Evolutionary conservation across 2,797 vertebrate genomes (phyloP), one percentile per base, ranked within the genome.

Genomic region (Odontamblyopus rebecca): DNA sequence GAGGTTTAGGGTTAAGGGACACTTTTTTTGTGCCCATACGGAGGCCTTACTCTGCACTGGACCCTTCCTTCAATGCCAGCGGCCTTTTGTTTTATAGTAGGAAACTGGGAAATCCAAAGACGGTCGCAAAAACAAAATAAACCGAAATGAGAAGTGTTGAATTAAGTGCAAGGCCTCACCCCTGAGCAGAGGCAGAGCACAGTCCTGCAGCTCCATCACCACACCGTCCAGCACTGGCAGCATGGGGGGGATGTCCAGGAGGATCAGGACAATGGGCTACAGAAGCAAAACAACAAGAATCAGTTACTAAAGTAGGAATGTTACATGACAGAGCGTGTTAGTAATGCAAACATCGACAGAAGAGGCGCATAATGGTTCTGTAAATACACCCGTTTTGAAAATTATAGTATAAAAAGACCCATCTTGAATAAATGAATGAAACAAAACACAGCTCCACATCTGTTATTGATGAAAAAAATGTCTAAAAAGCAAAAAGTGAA

Each of bases 181-280:
- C 93, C 87, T 96, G 79, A 99, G 92, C 64, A 98, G 94, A 0
- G 97, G 96, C 64, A 98, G 94, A 78, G 97, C 96, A 53, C 97
- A 98, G 85, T 99, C 98, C 90, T 98, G 96, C 80, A 99, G 94
- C 91, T 99, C 98, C 98, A 99, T 99, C 79, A 99, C 93, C 12
- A 99, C 96, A 0, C 98, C 98, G 0, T 97, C 95, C 80, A 99
- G 75, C 2, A 98, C 98, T 0, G 95, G 93, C 94, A 98, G 93
- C 97, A 98, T 99, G 60, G 97, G 97, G 38, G 97, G 94, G 88
- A 99, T 98, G 88, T 99, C 97, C 90, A 99, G 89, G 53, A 99
- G 94, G 71, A 97, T 85, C 82, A 99, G 92, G 85, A 94, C 75
- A 86, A 99, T 93, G 30, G 96, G 95, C 97, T 99, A 86, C 84